These are phyloP conservation scores for Dinomys branickii DNA, from an alignment of 2,113 vertebrate species.

Conservation along the genomic window DNA sequence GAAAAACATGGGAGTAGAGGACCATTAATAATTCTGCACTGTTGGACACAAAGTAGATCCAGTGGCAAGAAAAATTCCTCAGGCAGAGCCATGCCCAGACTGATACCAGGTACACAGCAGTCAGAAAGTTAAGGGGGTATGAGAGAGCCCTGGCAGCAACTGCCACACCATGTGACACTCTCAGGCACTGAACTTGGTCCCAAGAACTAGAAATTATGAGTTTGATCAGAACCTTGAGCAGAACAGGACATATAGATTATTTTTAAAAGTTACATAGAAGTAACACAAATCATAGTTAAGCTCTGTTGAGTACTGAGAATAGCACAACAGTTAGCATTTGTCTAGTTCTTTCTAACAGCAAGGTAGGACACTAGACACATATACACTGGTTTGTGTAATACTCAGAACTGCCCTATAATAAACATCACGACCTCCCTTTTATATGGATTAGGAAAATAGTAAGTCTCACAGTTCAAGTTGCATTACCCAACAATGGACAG, in stretches of 20 bases:
- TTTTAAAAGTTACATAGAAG: background rate
- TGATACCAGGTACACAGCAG: background rate
- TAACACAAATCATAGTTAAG: background rate
- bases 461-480: background rate
- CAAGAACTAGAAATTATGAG: background rate
- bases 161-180: background rate
- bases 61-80: background rate
- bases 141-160: background rate
- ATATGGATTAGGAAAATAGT: conserved; percentile 9
- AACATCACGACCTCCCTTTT: background rate
- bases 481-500: background rate
- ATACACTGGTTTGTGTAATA: background rate
- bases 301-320: background rate
- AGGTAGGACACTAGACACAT: background rate
- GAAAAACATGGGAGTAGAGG: background rate
- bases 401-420: conserved; percentile 18
- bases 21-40: background rate
- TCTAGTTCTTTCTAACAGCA: background rate
- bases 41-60: background rate
- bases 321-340: background rate
- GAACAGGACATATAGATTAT: background rate
- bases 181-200: background rate
- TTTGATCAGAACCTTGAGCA: background rate
- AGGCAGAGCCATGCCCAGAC: background rate
- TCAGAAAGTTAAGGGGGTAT: background rate